phyloP scores from a whole-genome alignment of 2,888 invertebrate species.

The Lutraria lutraria region DNA sequence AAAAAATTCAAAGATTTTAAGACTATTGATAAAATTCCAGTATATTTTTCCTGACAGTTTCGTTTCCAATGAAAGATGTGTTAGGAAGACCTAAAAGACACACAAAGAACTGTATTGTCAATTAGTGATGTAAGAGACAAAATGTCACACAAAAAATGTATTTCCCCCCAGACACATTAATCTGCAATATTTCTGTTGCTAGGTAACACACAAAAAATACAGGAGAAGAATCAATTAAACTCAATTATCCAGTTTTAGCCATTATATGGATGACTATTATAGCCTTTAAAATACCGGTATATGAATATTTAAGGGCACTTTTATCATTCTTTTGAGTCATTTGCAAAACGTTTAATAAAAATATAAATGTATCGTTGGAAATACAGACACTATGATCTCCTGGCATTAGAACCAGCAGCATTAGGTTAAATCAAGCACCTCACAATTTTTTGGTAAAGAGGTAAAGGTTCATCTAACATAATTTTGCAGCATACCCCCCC shows the following conservation, averaged over 20 bases:
- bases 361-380: background rate
- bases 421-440: background rate
- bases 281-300: background rate
- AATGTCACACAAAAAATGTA: background rate
- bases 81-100: too few species aligned
- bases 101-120: background rate
- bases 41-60: too few species aligned
- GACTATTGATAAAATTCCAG: too few species aligned
- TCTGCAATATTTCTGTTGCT: background rate
- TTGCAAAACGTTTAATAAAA: background rate
- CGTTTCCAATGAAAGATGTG: too few species aligned
- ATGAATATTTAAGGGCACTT: background rate
- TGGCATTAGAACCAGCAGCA: background rate
- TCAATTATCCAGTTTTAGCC: background rate
- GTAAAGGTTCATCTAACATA: background rate
- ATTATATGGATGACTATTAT: background rate
- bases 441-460: background rate
- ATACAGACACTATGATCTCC: background rate
- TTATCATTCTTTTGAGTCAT: background rate
- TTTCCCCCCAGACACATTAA: background rate
- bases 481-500: too few species aligned
- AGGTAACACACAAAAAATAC: slow-evolving; percentile 7
- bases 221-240: background rate
- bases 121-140: background rate
- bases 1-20: too few species aligned